Evolutionary conservation across 2,797 vertebrate genomes (phyloP), one percentile per base, ranked within the genome.

Genomic region (Discoglossus pictus): DNA sequence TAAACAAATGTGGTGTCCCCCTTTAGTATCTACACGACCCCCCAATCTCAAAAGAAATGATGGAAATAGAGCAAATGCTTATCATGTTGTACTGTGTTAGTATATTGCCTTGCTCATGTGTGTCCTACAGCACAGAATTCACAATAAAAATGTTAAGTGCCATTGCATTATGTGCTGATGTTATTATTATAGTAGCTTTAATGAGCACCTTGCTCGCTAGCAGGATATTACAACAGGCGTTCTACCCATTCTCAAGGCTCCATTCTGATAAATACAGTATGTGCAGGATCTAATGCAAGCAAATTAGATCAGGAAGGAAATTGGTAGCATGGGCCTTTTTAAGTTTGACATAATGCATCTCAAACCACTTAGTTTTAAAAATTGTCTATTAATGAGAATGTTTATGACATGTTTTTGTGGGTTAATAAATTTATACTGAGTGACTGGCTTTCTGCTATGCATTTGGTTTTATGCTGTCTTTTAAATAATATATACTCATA

Each of bases 351-450:
- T 72, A 73, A 73, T 38, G 23, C 21, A 52, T 75, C 62, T 50
- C 51, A 74, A 65, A 69, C 63, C 71, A 73, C 50, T 73, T 73
- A 73, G 52, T 38, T 66, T 69, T 72, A 60, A 62, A 61, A 61
- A 65, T 71, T 70, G 50, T 61, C 44, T 56, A 68, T 58, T 74
- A 71, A 67, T 61, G 64, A 73, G 58, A 62, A 67, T 66, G 53
- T 71, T 71, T 62, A 56, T 66, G 2, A 65, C 60, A 72, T 52
- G 23, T 9, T 65, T 70, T 50, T 15, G 67, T 73, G 50, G 64
- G 64, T 67, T 66, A 73, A 73, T 68, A 60, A 59, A 71, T 53
- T 54, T 72, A 46, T 18, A 42, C 63, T 8, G 46, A 66, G 25
- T 24, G 36, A 25, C 39, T 12, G 51, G 23, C 12, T 6, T 25